A percentile compares a stretch with the other conserved stretches of the same genome.
phyloP scores from a whole-genome alignment of 2,888 invertebrate genomes.

The Psococerastis gibbosa region DNA sequence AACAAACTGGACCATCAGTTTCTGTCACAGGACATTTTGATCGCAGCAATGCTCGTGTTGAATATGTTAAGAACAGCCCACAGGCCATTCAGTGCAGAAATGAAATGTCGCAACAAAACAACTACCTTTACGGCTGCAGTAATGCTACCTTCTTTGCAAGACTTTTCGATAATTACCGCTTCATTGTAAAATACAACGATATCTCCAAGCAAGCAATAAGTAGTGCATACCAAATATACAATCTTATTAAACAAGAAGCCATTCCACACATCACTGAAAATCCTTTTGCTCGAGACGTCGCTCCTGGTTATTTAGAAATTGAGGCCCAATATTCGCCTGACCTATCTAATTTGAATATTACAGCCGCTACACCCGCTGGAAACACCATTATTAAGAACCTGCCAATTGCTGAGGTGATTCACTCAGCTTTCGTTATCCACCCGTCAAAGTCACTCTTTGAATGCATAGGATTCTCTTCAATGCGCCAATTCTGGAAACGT shows the following conservation, averaged over 20 bases:
- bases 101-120: slow-evolving; percentile 34
- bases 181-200: slow-evolving; percentile 30
- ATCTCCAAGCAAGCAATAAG: slow-evolving; percentile 28
- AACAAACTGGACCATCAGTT: slow-evolving; percentile 20
- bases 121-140: slow-evolving; percentile 36
- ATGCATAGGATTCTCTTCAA: neutral
- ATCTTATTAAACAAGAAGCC: slow-evolving; percentile 27
- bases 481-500: neutral
- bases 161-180: slow-evolving; percentile 31
- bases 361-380: slow-evolving; percentile 27
- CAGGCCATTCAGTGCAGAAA: slow-evolving; percentile 30
- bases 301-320: slow-evolving; percentile 29
- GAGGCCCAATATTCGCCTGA: slow-evolving; percentile 28
- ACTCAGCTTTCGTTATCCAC: slow-evolving; percentile 29
- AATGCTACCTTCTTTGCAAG: slow-evolving; percentile 34
- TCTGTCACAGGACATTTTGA: slow-evolving; percentile 26
- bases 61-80: slow-evolving; percentile 29
- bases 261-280: slow-evolving; percentile 33
- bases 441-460: slow-evolving; percentile 19
- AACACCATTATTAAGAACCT: slow-evolving; percentile 28
- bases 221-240: slow-evolving; percentile 29
- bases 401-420: slow-evolving; percentile 26
- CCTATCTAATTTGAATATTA: slow-evolving; percentile 29
- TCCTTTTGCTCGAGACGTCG: slow-evolving; percentile 20
- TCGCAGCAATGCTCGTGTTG: slow-evolving; percentile 31